These are phyloP conservation scores for Scaptomyza caliginosa DNA, from an alignment of 2,888 invertebrate species.

Conservation along the genomic window DNA sequence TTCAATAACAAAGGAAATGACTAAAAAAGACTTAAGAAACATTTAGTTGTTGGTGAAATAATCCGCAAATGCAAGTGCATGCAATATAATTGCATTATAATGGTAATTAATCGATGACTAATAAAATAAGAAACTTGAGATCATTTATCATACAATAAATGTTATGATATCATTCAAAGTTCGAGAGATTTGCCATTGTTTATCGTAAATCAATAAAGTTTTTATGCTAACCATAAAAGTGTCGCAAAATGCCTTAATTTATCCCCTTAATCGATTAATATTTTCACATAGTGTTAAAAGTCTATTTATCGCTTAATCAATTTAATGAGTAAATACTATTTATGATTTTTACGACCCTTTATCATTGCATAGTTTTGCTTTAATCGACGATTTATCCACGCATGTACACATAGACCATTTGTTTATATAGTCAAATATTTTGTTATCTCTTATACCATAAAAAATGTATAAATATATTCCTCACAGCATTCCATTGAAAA, in stretches of 20 bases:
- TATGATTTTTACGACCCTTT: conserved; percentile 52
- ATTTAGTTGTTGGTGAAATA: background rate
- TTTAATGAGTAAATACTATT: conserved; percentile 41
- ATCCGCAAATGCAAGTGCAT: background rate
- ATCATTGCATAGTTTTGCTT: conserved; percentile 37
- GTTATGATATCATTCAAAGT: background rate
- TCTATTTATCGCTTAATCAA: conserved; percentile 68
- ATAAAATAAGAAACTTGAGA: background rate
- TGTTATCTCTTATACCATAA: background rate
- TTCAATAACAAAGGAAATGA: too few relatives aligned
- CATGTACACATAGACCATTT: conserved; percentile 12
- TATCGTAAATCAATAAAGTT: conserved; percentile 54
- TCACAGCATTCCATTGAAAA: background rate
- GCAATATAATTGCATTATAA: background rate
- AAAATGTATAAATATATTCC: too few relatives aligned
- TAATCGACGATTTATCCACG: conserved; percentile 3
- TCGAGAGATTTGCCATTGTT: background rate
- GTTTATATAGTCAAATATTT: conserved; percentile 34
- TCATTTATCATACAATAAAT: conserved; percentile 2
- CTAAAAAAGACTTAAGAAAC: background rate
- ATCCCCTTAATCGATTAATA: conserved; percentile 43
- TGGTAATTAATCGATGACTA: background rate
- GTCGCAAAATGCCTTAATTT: conserved; percentile 59
- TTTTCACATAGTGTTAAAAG: conserved; percentile 8
- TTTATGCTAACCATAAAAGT: conserved; percentile 58